phyloP scores from a whole-genome alignment of 2,888 invertebrate species.

The Podotricha telesiphe region DNA sequence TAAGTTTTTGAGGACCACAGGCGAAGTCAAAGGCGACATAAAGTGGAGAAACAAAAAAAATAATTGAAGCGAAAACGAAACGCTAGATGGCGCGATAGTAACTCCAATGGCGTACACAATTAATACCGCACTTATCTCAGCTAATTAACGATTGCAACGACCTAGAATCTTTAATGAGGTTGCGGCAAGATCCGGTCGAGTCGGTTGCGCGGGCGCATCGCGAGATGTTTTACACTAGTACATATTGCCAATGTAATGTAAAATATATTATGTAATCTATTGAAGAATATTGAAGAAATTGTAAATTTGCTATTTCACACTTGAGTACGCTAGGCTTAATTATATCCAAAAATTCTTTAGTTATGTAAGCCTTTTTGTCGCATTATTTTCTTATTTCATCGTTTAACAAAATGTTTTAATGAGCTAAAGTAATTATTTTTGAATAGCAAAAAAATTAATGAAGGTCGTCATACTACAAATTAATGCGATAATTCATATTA shows the following conservation, averaged over 20 bases:
- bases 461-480: too few relatives aligned
- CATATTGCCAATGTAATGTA: slow-evolving; percentile 26
- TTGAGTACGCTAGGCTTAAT: neutral
- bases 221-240: slow-evolving; percentile 47
- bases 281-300: neutral
- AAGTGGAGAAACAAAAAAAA: slow-evolving; percentile 26
- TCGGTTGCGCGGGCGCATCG: slow-evolving; percentile 47
- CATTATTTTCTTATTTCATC: too few relatives aligned
- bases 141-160: slow-evolving; percentile 82
- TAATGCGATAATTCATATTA: too few relatives aligned
- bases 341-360: too few relatives aligned
- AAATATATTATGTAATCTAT: slow-evolving; percentile 7
- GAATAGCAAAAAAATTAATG: too few relatives aligned
- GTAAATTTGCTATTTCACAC: neutral
- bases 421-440: too few relatives aligned
- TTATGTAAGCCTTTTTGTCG: too few relatives aligned
- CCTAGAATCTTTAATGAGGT: slow-evolving; percentile 82
- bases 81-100: slow-evolving; percentile 65
- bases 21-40: neutral
- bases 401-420: too few relatives aligned
- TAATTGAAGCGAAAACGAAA: slow-evolving; percentile 44
- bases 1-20: neutral
- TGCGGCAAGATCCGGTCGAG: slow-evolving; percentile 75
- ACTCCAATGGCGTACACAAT: slow-evolving; percentile 78
- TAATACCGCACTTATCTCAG: slow-evolving; percentile 79